phyloP scores from a whole-genome alignment of 2,797 vertebrate species.

The Crax fasciolata region DNA sequence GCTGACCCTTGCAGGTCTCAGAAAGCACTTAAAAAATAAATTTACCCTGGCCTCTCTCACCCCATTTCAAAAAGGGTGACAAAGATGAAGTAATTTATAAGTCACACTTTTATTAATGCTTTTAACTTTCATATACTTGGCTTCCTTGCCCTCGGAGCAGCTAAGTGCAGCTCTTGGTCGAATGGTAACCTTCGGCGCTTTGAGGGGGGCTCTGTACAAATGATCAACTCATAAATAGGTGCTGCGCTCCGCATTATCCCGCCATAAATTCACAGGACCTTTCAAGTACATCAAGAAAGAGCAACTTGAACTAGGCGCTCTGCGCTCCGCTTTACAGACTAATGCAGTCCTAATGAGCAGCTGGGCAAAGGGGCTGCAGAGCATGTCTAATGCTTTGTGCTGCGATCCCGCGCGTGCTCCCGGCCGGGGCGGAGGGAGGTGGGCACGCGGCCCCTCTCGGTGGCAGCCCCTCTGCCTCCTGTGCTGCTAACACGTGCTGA shows the following conservation, averaged over 20 bases:
- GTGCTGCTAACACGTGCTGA: neutral
- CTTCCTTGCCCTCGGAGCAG: constrained; percentile 83
- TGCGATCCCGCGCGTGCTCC: neutral
- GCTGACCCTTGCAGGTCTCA: constrained; percentile 87
- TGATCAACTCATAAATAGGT: constrained; percentile 89
- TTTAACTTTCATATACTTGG: constrained; percentile 88
- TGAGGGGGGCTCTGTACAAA: constrained; percentile 84
- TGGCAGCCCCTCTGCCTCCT: neutral
- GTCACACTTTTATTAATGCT: constrained; percentile 90
- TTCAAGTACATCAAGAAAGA: constrained; percentile 85
- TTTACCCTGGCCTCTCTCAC: constrained; percentile 89
- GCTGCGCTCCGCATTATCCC: constrained; percentile 85
- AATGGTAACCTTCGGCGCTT: constrained; percentile 84
- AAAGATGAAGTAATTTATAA: constrained; percentile 92
- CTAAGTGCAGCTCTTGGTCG: constrained; percentile 82
- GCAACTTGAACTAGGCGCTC: constrained; percentile 78
- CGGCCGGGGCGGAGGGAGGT: neutral
- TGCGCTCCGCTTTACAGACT: constrained; percentile 76
- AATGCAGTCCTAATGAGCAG: constrained; percentile 84
- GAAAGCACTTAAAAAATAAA: constrained; percentile 92
- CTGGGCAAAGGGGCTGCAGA: constrained; percentile 79
- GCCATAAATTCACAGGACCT: constrained; percentile 86
- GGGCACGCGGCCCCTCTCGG: fast-evolving
- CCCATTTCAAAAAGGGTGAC: constrained; percentile 89
- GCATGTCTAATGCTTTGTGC: constrained; percentile 37